Evolutionary conservation across 2,888 invertebrate genomes (phyloP).

Genomic region (Lochmaea capreae): DNA sequence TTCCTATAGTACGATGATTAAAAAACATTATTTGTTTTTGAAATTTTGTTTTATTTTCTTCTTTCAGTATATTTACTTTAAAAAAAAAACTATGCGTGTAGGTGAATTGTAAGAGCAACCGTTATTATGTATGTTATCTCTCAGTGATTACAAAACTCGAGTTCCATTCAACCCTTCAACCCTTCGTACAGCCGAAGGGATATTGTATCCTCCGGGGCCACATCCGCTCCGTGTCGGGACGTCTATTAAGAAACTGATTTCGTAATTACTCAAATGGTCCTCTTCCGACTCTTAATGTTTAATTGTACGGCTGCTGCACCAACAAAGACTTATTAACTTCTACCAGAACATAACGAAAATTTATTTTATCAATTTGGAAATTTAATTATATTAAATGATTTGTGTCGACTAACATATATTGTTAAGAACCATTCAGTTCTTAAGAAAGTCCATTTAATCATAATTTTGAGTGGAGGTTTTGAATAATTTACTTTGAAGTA

Average conservation of each 20-base stretch:
- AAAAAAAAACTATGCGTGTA: conserved; percentile 22
- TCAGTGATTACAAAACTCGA: conserved; percentile 42
- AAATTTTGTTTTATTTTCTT: background rate
- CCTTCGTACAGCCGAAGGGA: conserved; percentile 53
- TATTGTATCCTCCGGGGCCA: conserved; percentile 54
- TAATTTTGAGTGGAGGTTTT: too few species aligned
- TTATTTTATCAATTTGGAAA: background rate
- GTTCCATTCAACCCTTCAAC: conserved; percentile 47
- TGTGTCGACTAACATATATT: too few species aligned
- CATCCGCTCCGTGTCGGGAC: conserved; percentile 56
- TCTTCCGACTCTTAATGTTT: conserved; percentile 52
- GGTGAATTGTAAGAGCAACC: conserved; percentile 16
- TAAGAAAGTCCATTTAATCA: too few species aligned
- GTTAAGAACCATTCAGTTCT: too few species aligned
- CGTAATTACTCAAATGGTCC: conserved; percentile 59
- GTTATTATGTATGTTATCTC: conserved; percentile 35
- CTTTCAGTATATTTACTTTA: background rate
- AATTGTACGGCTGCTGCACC: conserved; percentile 42
- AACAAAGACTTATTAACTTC: conserved; percentile 6
- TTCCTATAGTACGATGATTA: too few species aligned
- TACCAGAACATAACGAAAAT: background rate
- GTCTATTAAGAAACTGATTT: conserved; percentile 61
- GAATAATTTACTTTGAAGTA: too few species aligned
- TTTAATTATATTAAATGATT: background rate
- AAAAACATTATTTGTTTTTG: too few species aligned